Evolutionary conservation across 2,113 vertebrate genomes (phyloP).

Genomic region (Stigmatopora nigra): DNA sequence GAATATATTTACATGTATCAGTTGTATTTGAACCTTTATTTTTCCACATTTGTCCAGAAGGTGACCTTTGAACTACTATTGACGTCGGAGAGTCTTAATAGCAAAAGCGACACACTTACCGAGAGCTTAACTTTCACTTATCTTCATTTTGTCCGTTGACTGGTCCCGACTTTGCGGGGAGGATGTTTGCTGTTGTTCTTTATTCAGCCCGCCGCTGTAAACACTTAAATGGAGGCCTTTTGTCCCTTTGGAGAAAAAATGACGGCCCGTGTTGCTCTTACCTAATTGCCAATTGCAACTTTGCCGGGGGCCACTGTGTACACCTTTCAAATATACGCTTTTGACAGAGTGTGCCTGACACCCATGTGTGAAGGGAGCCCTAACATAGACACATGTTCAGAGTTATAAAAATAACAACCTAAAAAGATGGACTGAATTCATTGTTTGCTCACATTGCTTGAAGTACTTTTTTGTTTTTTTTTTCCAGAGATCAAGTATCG

Average conservation of each 20-base stretch:
- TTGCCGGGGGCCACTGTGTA: conserved; percentile 52
- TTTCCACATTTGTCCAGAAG: too few species aligned
- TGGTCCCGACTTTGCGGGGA: conserved; percentile 31
- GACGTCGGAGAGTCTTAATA: neutral
- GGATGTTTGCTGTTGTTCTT: conserved; percentile 63
- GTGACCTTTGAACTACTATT: too few species aligned
- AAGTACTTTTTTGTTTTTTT: too few species aligned
- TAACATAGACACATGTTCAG: conserved; percentile 29
- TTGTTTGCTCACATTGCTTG: too few species aligned
- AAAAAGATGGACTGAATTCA: neutral
- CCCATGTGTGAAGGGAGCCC: conserved; percentile 56
- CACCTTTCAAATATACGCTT: conserved; percentile 58
- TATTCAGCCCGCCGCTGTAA: conserved; percentile 57
- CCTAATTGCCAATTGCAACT: conserved; percentile 59
- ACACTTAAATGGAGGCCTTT: conserved; percentile 32
- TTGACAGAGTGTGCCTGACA: conserved; percentile 62
- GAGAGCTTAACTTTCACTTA: neutral
- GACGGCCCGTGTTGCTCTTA: conserved; percentile 55
- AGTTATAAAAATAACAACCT: too few species aligned
- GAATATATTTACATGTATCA: too few species aligned
- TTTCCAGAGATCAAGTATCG: too few species aligned
- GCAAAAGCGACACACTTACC: neutral
- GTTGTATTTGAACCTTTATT: too few species aligned
- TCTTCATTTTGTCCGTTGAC: conserved; percentile 3
- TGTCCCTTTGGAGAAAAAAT: conserved; percentile 25